These are phyloP conservation scores for Spodoptera exigua DNA, from an alignment of 2,888 invertebrate genomes.

Conservation along the genomic window DNA sequence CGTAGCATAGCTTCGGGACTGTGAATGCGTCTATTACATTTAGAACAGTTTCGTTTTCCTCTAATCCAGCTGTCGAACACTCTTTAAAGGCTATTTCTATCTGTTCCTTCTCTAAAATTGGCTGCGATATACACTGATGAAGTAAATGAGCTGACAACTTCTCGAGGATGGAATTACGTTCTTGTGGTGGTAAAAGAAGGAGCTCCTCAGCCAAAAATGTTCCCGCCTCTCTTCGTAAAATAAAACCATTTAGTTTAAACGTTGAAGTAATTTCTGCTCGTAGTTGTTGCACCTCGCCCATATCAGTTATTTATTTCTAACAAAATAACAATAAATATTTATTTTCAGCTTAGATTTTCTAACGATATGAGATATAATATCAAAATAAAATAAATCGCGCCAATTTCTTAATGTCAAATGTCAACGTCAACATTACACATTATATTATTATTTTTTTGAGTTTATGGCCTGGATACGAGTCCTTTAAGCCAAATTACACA, in stretches of 20 bases:
- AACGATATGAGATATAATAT: too few species aligned
- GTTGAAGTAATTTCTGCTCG: constrained; percentile 90
- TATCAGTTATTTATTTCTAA: too few species aligned
- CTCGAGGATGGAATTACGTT: constrained; percentile 92
- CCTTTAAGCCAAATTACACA: too few species aligned
- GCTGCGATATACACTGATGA: constrained; percentile 92
- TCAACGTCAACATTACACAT: too few species aligned
- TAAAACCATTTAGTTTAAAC: constrained; percentile 93
- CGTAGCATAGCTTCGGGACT: constrained; percentile 93
- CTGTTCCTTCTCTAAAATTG: constrained; percentile 92
- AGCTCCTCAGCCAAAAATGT: constrained; percentile 93
- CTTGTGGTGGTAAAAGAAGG: constrained; percentile 86
- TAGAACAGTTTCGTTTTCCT: constrained; percentile 92
- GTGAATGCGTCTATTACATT: constrained; percentile 95
- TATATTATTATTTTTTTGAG: too few species aligned
- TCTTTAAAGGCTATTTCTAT: constrained; percentile 93
- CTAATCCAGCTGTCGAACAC: constrained; percentile 89
- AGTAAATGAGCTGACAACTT: constrained; percentile 94
- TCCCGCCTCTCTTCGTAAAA: constrained; percentile 93
- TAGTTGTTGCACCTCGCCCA: constrained; percentile 84
- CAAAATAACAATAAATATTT: too few species aligned
- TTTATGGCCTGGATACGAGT: too few species aligned
- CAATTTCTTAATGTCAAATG: too few species aligned
- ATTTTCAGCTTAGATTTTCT: too few species aligned
- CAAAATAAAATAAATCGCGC: too few species aligned